Evolutionary conservation across 2,113 vertebrate genomes (phyloP), one percentile per base, ranked within the genome.

Genomic region (Podarcis muralis): DNA sequence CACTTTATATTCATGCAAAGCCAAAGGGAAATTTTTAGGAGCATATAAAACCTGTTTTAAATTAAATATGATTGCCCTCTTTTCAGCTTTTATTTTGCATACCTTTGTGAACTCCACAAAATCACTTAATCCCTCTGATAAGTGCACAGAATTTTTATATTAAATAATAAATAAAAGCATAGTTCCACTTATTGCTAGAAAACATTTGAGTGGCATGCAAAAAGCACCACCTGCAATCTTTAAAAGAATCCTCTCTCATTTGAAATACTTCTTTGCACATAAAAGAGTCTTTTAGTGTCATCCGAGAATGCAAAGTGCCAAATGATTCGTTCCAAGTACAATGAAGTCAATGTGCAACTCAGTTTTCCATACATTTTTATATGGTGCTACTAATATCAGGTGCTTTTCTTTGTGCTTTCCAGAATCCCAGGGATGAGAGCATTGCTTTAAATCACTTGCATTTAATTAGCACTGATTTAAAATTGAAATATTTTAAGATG

Each of bases 1-100:
- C 81, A 91, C 65, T 87, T 84, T 69, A 84, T 84, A 77, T 48
- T 59, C 59, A 86, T 48, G 13, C 62, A 88, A 95, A 93, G 89
- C 23, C 22, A 89, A 89, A 91, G 72, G 57, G 37, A 92, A 93
- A 43, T 83, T 30, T 62, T 15, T 71, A 86, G 75, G n/a, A 88
- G 40, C 3, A 27, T 1, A 85, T 86, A 43, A 84, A 86, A 20
- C 62, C 81, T 90, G 27, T 23, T 89, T 53, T 48, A 87, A 32
- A 90, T 92, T 90, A 94, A 93, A 30, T 78, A 83, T 84, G 59
- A 65, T 77, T 0, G 40, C 22, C 84, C 66, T 71, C 30, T 37
- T 90, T 59, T 32, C 76, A 30, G 81, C 23, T 88, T 13, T 16
- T 85, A 89, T 62, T 5, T 74, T 81, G 68, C 80, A 35, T 71